Conservation (phyloP, 2,888 invertebrate genomes). For the Melitaea athalia region DNA sequence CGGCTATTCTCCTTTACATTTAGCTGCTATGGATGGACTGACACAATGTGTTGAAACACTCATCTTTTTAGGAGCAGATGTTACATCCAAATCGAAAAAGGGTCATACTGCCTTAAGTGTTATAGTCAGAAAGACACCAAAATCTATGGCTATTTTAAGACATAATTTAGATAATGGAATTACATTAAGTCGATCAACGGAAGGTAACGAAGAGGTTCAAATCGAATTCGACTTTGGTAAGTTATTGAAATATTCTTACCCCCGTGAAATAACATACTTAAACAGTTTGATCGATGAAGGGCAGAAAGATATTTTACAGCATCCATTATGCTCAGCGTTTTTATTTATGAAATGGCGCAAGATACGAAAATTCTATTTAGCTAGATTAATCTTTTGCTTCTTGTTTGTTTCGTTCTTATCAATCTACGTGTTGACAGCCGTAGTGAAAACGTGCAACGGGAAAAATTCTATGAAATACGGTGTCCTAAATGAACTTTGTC, state of each 20-base stretch:
- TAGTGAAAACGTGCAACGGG: constrained; percentile 86
- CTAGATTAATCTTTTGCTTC: constrained; percentile 89
- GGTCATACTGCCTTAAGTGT: constrained; percentile 92
- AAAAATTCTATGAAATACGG: constrained; percentile 71
- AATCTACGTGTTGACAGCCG: constrained; percentile 89
- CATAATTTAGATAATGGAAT: constrained; percentile 91
- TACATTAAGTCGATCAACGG: constrained; percentile 87
- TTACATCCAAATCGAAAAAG: constrained; percentile 92
- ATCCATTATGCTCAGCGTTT: constrained; percentile 94
- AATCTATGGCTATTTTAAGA: constrained; percentile 89
- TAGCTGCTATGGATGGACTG: constrained; percentile 92
- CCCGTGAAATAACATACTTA: constrained; percentile 92
- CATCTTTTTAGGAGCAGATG: constrained; percentile 91
- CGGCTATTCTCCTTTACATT: constrained; percentile 91
- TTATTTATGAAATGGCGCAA: constrained; percentile 95
- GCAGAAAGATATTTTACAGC: constrained; percentile 92
- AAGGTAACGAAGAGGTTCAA: constrained; percentile 90
- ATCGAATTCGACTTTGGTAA: constrained; percentile 91
- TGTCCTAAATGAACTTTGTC: constrained; percentile 87
- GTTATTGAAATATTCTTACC: constrained; percentile 90
- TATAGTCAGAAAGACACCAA: constrained; percentile 92
- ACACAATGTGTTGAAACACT: constrained; percentile 92
- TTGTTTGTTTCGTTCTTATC: constrained; percentile 90
- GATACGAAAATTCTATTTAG: constrained; percentile 93
- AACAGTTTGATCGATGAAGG: constrained; percentile 94